A percentile compares a stretch with the other conserved stretches of the same genome.
These are phyloP conservation scores for Ganaspis sp. DNA, from an alignment of 1,140 invertebrate species.

Conservation along the genomic window DNA sequence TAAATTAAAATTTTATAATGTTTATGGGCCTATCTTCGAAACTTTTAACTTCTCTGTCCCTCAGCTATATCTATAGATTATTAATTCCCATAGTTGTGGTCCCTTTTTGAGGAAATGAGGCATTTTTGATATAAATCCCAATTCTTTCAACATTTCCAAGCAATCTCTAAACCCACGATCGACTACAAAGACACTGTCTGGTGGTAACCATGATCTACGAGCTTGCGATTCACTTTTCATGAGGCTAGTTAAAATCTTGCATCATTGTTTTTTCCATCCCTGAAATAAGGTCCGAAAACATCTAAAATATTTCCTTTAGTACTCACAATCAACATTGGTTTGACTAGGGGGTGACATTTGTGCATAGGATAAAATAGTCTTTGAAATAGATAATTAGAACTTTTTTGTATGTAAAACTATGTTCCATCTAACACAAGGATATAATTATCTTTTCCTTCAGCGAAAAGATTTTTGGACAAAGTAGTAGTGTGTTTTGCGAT, in stretches of 20 bases:
- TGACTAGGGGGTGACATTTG: conserved; percentile 21
- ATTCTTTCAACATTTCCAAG: not conserved
- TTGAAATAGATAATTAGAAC: conserved; percentile 23
- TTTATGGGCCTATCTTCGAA: too few relatives aligned
- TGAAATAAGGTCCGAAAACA: conserved; percentile 26
- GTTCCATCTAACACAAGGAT: conserved; percentile 6
- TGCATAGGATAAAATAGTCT: conserved; percentile 7
- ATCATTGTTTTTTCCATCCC: conserved; percentile 33
- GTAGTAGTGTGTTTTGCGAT: not conserved
- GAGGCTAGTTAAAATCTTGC: not conserved
- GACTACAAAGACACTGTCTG: not conserved
- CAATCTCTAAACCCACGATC: not conserved
- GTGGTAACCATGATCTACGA: not conserved
- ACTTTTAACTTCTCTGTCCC: too few relatives aligned
- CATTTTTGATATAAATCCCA: not conserved
- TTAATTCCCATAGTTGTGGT: too few relatives aligned
- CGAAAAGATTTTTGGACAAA: not conserved
- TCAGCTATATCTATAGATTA: too few relatives aligned
- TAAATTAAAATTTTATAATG: too few relatives aligned
- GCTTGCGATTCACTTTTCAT: not conserved
- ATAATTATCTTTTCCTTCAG: not conserved
- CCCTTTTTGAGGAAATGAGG: not conserved
- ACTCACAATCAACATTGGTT: conserved; percentile 26
- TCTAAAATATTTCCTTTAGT: conserved; percentile 29
- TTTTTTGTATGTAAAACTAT: conserved; percentile 28